Evolutionary conservation across 2,113 vertebrate genomes (phyloP), one percentile per base, ranked within the genome.

Genomic region (Glareola pratincola): DNA sequence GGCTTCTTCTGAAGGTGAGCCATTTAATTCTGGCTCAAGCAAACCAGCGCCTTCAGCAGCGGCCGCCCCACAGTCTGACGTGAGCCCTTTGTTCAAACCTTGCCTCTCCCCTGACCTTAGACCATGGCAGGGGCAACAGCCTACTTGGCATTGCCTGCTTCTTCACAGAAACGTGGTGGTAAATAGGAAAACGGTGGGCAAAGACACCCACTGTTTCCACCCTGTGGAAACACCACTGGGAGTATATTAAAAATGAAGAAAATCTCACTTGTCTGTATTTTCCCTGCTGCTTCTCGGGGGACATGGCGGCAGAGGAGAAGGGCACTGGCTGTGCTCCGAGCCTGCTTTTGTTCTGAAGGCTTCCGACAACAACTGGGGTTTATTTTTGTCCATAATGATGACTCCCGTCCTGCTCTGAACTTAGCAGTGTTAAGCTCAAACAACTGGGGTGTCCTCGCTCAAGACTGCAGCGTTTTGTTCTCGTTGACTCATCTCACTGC

Each of bases 351-450:
- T 90, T 91, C 62, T 77, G 69, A 92, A 62, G 53, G 64, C 68
- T 84, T 91, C 60, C 73, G 81, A 27, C 72, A 94, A 32, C 84
- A 91, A 91, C 81, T 81, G 90, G 32, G 24, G 54, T 91, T 96
- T 96, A 95, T 97, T 97, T 94, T 93, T 71, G 80, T 74, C 54
- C 64, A 10, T 57, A 43, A 66, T 45, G 23, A 77, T 69, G 59
- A 48, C 63, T 91, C 56, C 5, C 14, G 37, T 69, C 59, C 76
- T 92, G 81, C 37, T 50, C 81, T 74, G 73, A 87, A 41, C 80
- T 87, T 41, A 63, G 72, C 54, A 68, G 67, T 23, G 53, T 80
- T 92, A 96, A 92, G 87, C 90, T 37, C 3, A 9, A 93, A 81
- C 84, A 96, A 74, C 77, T 78, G 85, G n/a, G 47, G 45, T 74